Evolutionary conservation across 2,888 invertebrate species (phyloP).

Genomic region (Ctena decussata): DNA sequence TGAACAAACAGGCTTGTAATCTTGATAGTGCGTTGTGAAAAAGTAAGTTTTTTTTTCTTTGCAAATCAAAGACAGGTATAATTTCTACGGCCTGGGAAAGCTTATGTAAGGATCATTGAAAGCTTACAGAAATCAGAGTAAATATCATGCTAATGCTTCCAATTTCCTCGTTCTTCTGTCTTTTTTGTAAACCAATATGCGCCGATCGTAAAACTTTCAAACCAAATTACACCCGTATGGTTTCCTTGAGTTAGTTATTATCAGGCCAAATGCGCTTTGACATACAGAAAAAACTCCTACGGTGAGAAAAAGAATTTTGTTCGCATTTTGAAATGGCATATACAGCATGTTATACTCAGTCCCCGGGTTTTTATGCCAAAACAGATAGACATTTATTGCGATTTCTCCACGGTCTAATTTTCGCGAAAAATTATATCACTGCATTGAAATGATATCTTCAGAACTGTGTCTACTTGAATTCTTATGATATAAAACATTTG

Average conservation of each 20-base stretch:
- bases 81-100: neutral
- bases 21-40: too few relatives aligned
- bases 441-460: slow-evolving; percentile 14
- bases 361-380: slow-evolving; percentile 44
- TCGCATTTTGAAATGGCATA: slow-evolving; percentile 53
- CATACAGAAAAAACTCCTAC: slow-evolving; percentile 49
- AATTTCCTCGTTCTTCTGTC: slow-evolving; percentile 55
- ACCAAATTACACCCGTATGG: slow-evolving; percentile 61
- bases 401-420: slow-evolving; percentile 40
- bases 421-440: slow-evolving; percentile 51
- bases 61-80: too few relatives aligned
- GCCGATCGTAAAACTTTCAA: slow-evolving; percentile 64
- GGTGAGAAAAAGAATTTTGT: slow-evolving; percentile 53
- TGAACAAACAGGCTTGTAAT: too few relatives aligned
- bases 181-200: slow-evolving; percentile 58
- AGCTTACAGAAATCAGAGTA: neutral
- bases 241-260: slow-evolving; percentile 46
- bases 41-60: too few relatives aligned
- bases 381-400: slow-evolving; percentile 67
- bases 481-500: slow-evolving; percentile 12
- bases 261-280: slow-evolving; percentile 55
- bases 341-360: slow-evolving; percentile 8
- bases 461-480: slow-evolving; percentile 12
- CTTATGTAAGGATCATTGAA: neutral
- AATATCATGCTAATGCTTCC: neutral